Evolutionary conservation across 37 sponge, comb jelly and placozoan species (phyloP).

Genomic region (Spongia lamella): DNA sequence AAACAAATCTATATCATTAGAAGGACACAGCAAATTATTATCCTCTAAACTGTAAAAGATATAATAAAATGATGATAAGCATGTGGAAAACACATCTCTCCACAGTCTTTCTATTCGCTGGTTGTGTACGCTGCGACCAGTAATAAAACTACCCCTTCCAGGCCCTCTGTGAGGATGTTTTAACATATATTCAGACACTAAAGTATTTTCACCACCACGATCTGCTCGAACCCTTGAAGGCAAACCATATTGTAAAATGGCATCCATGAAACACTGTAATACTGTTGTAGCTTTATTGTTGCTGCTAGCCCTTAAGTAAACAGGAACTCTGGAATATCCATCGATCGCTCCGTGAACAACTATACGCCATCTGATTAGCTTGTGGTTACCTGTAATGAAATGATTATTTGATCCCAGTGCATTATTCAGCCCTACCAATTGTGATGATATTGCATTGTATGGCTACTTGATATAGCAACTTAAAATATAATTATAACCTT

Average conservation of each 20-base stretch:
- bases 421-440: too few species aligned
- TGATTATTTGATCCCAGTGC: too few species aligned
- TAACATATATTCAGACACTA: conserved; percentile 58
- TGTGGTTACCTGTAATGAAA: conserved; percentile 69
- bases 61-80: conserved; percentile 40
- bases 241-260: conserved; percentile 43
- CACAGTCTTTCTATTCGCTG: conserved; percentile 76
- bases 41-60: conserved; percentile 66
- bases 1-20: conserved; percentile 32
- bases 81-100: conserved; percentile 55
- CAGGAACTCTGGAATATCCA: conserved; percentile 53
- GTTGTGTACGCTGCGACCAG: conserved; percentile 65
- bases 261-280: conserved; percentile 36
- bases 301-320: conserved; percentile 26
- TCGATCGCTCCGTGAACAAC: conserved; percentile 69
- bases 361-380: conserved; percentile 63
- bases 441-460: too few species aligned
- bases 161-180: conserved; percentile 64
- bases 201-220: conserved; percentile 62
- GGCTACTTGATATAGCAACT: too few species aligned
- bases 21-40: conserved; percentile 15
- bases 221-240: conserved; percentile 64
- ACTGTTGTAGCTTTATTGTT: conserved; percentile 67
- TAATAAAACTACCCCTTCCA: conserved; percentile 56
- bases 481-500: too few species aligned